Evolutionary conservation across 2,797 vertebrate species (phyloP).

Genomic region (Anolis apletophallus): DNA sequence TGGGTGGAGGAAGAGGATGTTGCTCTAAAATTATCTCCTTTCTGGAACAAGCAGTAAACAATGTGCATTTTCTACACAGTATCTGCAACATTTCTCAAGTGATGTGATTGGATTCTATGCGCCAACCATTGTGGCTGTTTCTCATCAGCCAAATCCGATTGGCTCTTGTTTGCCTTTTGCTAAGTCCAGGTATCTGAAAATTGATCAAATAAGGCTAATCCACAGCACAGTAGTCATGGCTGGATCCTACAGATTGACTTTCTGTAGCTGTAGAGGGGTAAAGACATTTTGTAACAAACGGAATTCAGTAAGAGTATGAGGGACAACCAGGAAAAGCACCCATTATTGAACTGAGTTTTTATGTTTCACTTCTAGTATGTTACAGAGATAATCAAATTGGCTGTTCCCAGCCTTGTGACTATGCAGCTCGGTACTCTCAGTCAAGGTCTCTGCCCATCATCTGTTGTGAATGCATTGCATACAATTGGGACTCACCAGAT

Average conservation of each 20-base stretch:
- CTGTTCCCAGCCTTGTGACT: conserved; percentile 62
- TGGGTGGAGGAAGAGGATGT: conserved; percentile 69
- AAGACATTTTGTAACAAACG: conserved; percentile 73
- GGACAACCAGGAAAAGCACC: conserved; percentile 67
- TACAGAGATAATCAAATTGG: conserved; percentile 64
- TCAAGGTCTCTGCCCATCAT: conserved; percentile 51
- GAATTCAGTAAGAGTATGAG: conserved; percentile 75
- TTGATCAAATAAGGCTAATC: conserved; percentile 78
- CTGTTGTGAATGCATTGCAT: conserved; percentile 41
- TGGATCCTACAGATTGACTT: conserved; percentile 74
- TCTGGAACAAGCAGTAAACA: conserved; percentile 68
- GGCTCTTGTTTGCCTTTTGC: conserved; percentile 79
- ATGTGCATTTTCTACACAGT: conserved; percentile 70
- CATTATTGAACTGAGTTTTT: conserved; percentile 57
- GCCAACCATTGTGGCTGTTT: conserved; percentile 62
- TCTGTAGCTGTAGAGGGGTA: conserved; percentile 73
- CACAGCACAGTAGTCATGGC: conserved; percentile 74
- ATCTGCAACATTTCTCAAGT: conserved; percentile 59
- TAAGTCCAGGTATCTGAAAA: conserved; percentile 76
- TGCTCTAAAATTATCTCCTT: conserved; percentile 76
- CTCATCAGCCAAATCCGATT: conserved; percentile 65
- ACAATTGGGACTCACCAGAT: conserved; percentile 48
- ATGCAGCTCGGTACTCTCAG: conserved; percentile 66
- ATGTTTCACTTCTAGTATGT: conserved; percentile 65
- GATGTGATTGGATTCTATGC: conserved; percentile 60